phyloP scores from a whole-genome alignment of 2,888 invertebrate genomes.

The Cantharis rufa region DNA sequence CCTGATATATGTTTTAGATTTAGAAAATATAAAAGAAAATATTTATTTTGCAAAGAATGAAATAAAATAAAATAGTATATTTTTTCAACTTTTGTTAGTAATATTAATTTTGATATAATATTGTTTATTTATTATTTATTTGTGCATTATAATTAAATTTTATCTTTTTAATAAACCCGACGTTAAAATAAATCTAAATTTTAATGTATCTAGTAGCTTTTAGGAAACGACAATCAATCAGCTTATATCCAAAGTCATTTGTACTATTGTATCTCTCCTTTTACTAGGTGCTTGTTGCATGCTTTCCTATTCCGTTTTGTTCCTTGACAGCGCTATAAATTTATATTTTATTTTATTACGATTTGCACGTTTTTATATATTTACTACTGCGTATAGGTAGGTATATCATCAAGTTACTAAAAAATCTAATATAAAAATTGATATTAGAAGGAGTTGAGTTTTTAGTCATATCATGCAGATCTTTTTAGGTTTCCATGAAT shows the following conservation, averaged over 20 bases:
- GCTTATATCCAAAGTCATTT: background rate
- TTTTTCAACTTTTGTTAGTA: background rate
- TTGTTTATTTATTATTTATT: too few species aligned
- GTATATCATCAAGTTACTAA: background rate
- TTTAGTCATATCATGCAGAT: background rate
- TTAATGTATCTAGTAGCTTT: background rate
- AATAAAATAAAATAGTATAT: background rate
- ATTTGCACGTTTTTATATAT: background rate
- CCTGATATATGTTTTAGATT: background rate
- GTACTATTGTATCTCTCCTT: background rate
- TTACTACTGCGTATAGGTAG: background rate
- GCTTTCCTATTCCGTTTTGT: background rate
- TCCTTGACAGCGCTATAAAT: background rate
- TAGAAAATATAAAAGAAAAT: background rate
- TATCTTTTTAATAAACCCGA: background rate
- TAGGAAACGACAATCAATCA: background rate
- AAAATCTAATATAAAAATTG: background rate
- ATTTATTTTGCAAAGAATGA: background rate
- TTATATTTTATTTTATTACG: background rate
- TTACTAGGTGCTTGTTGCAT: background rate
- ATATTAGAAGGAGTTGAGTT: background rate
- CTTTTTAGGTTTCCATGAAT: too few species aligned
- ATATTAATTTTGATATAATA: background rate
- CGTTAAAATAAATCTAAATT: background rate
- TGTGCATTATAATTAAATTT: background rate